These are phyloP conservation scores for Meandrina meandrites DNA, from an alignment of 92 coral and sea anemone genomes.

Conservation along the genomic window DNA sequence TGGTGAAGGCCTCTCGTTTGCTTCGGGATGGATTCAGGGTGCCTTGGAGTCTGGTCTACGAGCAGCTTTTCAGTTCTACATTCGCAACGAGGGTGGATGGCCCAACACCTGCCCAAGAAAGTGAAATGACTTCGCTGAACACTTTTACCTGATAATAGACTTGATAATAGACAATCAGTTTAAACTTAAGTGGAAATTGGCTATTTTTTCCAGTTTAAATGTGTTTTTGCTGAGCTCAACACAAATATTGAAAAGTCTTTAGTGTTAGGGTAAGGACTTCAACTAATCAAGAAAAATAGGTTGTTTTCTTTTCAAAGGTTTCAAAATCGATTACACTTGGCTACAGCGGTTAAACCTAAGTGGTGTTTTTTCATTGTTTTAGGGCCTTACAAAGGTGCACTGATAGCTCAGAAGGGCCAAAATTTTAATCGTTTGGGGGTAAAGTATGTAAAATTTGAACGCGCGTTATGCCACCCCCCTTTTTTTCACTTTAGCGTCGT, in stretches of 20 bases:
- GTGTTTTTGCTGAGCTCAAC: slow-evolving; percentile 30
- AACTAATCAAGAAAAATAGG: slow-evolving; percentile 20
- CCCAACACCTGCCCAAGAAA: too few species aligned
- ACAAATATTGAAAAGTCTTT: slow-evolving; percentile 28
- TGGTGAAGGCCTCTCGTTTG: slow-evolving; percentile 59
- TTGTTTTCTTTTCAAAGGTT: slow-evolving; percentile 23
- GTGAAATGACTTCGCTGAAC: slow-evolving; percentile 10
- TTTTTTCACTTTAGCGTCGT: too few species aligned
- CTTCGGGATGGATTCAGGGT: slow-evolving; percentile 68
- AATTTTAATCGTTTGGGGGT: too few species aligned
- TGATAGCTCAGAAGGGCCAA: too few species aligned
- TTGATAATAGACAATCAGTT: slow-evolving; percentile 36
- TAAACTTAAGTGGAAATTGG: slow-evolving; percentile 14
- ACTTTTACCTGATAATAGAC: slow-evolving; percentile 18
- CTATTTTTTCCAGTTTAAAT: slow-evolving; percentile 13
- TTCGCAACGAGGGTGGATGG: slow-evolving; percentile 50
- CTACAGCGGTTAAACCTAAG: too few species aligned
- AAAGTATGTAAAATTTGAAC: too few species aligned
- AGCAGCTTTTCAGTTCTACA: slow-evolving; percentile 61
- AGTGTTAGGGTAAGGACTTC: slow-evolving; percentile 16
- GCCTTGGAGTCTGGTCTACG: slow-evolving; percentile 65
- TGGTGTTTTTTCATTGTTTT: too few species aligned
- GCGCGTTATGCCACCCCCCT: too few species aligned
- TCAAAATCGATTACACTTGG: slow-evolving; percentile 24
- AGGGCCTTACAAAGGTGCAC: too few species aligned